Evolutionary conservation across 2,113 vertebrate species (phyloP).

Genomic region (Glaucidium brasilianum): DNA sequence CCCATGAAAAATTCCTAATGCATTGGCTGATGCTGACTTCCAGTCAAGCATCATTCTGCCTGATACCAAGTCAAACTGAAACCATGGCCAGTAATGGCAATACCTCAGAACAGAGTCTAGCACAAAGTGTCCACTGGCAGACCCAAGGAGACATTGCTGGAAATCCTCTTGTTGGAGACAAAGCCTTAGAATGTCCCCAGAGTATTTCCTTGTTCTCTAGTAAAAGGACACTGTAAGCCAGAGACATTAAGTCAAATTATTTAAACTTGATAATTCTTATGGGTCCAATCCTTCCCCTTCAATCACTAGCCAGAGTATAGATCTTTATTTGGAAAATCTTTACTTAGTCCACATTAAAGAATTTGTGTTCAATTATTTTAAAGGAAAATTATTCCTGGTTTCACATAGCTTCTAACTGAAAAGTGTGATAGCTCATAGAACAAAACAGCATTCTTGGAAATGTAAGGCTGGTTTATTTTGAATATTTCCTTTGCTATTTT

Average conservation of each 20-base stretch:
- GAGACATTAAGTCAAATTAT: background rate
- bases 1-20: background rate
- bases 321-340: background rate
- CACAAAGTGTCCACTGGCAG: background rate
- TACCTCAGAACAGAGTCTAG: background rate
- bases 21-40: background rate
- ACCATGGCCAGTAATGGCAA: background rate
- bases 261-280: background rate
- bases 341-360: background rate
- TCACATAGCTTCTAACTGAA: background rate
- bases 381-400: background rate
- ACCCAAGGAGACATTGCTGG: background rate
- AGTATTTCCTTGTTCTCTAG: background rate
- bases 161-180: background rate
- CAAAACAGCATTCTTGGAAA: background rate
- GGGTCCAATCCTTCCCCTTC: background rate
- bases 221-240: background rate
- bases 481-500: background rate
- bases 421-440: background rate
- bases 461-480: background rate
- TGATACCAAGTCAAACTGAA: background rate
- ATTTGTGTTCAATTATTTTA: background rate
- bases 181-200: background rate
- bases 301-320: background rate
- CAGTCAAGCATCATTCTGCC: background rate